Conservation (phyloP, 1,140 invertebrate genomes). For the Drosophila funebris region DNA sequence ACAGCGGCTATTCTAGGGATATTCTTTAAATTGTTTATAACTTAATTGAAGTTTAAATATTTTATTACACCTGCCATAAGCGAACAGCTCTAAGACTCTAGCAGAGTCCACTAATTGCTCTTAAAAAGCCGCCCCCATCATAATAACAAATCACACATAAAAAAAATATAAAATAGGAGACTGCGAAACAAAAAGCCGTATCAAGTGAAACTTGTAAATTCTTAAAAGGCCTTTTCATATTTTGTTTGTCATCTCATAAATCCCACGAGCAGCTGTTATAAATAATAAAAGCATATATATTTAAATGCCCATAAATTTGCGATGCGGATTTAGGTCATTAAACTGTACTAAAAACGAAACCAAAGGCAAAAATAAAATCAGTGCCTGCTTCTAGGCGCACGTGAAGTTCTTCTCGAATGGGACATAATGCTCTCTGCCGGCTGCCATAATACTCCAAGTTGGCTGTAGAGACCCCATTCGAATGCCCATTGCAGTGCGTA, state of each 20-base stretch:
- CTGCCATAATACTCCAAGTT: constrained; percentile 51
- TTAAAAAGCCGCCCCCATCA: constrained; percentile 5
- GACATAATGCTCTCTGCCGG: constrained; percentile 17
- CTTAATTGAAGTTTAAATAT: too few relatives aligned
- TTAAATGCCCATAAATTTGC: constrained; percentile 78
- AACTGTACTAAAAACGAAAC: constrained; percentile 68
- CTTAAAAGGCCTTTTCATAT: constrained; percentile 57
- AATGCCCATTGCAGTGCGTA: constrained; percentile 61
- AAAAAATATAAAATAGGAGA: neutral
- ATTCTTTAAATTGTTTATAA: too few relatives aligned
- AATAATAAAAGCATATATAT: constrained; percentile 75
- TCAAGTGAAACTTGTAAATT: constrained; percentile 46
- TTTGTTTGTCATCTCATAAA: constrained; percentile 36
- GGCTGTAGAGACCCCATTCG: constrained; percentile 52
- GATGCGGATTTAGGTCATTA: constrained; percentile 71
- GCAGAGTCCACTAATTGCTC: neutral
- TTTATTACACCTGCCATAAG: neutral
- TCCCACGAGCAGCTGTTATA: constrained; percentile 71
- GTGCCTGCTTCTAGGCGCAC: constrained; percentile 65
- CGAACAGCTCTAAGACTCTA: neutral
- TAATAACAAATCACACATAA: constrained; percentile 9
- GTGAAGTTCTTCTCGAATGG: constrained; percentile 1
- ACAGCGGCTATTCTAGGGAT: too few relatives aligned
- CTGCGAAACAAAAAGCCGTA: neutral
- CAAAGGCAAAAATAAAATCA: constrained; percentile 33